A percentile compares a stretch with the other conserved stretches of the same genome.
Conservation (phyloP, 2,888 invertebrate genomes). For the Xestia ashworthii region DNA sequence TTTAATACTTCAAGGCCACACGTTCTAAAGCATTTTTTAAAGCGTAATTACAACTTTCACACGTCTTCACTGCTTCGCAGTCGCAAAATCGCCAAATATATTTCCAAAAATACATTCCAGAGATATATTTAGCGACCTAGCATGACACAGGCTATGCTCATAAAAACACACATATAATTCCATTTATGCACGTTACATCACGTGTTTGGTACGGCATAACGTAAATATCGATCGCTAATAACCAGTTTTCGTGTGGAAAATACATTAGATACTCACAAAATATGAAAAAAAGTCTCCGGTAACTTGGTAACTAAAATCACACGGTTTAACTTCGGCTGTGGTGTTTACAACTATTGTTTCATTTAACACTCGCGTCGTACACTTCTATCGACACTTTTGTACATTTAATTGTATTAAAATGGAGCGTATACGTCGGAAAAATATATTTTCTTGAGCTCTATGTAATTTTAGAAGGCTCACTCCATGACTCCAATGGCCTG, state of each 20-base stretch:
- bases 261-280: constrained; percentile 85
- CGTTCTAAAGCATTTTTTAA: constrained; percentile 66
- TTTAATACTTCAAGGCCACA: constrained; percentile 78
- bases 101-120: constrained; percentile 85
- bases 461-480: constrained; percentile 90
- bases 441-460: constrained; percentile 82
- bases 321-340: constrained; percentile 63
- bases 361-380: constrained; percentile 79
- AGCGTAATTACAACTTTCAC: constrained; percentile 84
- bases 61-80: constrained; percentile 81
- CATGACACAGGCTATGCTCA: constrained; percentile 79
- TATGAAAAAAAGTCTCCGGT: constrained; percentile 77
- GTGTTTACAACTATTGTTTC: constrained; percentile 67
- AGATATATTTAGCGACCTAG: constrained; percentile 86
- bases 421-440: constrained; percentile 79
- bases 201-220: constrained; percentile 73
- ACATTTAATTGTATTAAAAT: constrained; percentile 76
- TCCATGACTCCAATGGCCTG: constrained; percentile 85
- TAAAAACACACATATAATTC: constrained; percentile 78
- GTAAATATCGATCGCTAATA: constrained; percentile 79
- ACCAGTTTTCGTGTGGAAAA: constrained; percentile 75
- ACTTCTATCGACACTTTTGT: constrained; percentile 80
- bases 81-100: constrained; percentile 87
- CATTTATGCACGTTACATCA: constrained; percentile 71
- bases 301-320: constrained; percentile 79